Conservation (phyloP, 2,888 invertebrate genomes). For the Maniola hyperantus region DNA sequence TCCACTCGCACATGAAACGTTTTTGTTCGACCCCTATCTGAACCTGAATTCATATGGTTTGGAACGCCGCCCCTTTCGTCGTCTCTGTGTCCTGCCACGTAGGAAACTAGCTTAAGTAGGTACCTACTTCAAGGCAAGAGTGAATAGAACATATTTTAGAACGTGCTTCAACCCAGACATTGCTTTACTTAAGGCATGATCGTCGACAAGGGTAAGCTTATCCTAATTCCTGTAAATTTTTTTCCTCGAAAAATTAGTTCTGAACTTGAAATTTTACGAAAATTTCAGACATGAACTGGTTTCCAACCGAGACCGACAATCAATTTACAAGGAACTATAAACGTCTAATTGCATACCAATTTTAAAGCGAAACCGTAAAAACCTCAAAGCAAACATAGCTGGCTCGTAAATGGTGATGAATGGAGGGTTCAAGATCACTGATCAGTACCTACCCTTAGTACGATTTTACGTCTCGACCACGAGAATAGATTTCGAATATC, state of each 20-base stretch:
- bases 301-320: conserved; percentile 45
- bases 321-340: conserved; percentile 58
- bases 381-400: conserved; percentile 61
- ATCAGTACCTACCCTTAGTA: not conserved
- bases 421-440: conserved; percentile 70
- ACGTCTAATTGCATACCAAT: conserved; percentile 63
- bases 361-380: conserved; percentile 73
- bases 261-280: conserved; percentile 18
- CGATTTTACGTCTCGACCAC: not conserved
- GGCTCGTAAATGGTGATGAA: conserved; percentile 75
- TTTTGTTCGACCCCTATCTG: too few relatives aligned
- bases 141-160: too few relatives aligned
- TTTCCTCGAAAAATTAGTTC: not conserved
- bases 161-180: too few relatives aligned
- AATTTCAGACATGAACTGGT: conserved; percentile 18
- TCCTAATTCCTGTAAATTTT: too few relatives aligned
- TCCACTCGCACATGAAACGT: too few relatives aligned
- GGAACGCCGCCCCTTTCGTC: too few relatives aligned
- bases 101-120: too few relatives aligned
- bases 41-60: too few relatives aligned
- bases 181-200: too few relatives aligned
- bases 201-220: too few relatives aligned
- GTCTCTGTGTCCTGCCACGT: too few relatives aligned
- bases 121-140: too few relatives aligned
- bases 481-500: not conserved